Base-by-base conservation (phyloP, 2,888 invertebrate genomes). In the Idaea aversata region DNA sequence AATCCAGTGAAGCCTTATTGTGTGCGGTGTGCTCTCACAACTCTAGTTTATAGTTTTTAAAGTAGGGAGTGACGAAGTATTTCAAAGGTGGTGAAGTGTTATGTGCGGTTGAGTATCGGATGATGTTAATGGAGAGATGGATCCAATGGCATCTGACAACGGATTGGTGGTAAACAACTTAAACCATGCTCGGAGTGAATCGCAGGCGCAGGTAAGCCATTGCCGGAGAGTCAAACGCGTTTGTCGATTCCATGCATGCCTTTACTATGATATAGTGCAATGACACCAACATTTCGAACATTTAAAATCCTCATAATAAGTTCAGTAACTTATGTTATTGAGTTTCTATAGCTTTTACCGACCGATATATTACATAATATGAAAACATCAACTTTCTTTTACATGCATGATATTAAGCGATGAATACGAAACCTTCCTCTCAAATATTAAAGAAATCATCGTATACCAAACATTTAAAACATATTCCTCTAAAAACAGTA, bases 151-250 rank as follows among this genome's bases (percentile, higher is more conserved):
- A 76, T 76, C 90, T 80, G 93, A 93, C 82, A 91, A 86, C 87
- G 92, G 91, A 80, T 84, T 90, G 80, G 86, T 91, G 83, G 91
- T 90, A 84, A 93, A 93, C 82, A 93, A 93, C 88, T 84, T 92
- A 85, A 91, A 91, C 84, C 93, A 93, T 79, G 90, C 86, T 86
- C 91, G 92, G 82, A 91, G 82, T 81, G 93, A 93, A 69, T 91
- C 92, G 81, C 93, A 93, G 93, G 7, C 59, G 34, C 59, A 59
- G 58, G 93, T 93, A 88, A 90, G 92, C 82, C 77, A 82, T 82
- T 87, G 88, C 86, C 85, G 84, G 84, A 85, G 86, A 79, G 80
- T 84, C 85, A 79, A 90, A 90, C 91, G 88, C 87, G 91, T 91
- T 91, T 89, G 84, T 81, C 76, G 85, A 83, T 88, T 81, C 76